Evolutionary conservation across 2,113 vertebrate genomes (phyloP), one percentile per base, ranked within the genome.

Genomic region (Coracopsis vasa): DNA sequence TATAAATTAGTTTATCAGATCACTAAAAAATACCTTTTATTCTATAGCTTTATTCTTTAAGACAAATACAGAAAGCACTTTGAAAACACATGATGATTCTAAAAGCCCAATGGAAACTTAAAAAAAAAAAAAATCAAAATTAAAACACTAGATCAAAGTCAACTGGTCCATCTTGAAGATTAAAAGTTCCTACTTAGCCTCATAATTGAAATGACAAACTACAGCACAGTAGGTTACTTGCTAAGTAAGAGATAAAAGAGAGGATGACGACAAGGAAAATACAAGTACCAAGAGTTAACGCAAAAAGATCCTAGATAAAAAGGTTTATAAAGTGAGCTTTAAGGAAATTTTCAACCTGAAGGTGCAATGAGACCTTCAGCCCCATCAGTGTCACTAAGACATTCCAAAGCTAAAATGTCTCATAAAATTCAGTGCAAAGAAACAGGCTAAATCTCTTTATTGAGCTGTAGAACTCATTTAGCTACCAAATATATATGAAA

Each of bases 101-200:
- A 61, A 87, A 87, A 90, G 61, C 11, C 37, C 3, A 62, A 29
- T 5, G 28, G 11, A 74, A 61, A 31, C n/a, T 41, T 60, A 41
- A 89, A 92, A 81, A 47, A 41, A 89, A 92, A 81, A 47, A 86
- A 65, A 39, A 69, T 45, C 15, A 54, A 81, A 81, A 79, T 71
- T 73, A 74, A 74, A 94, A 48, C 37, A 85, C 28, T 37, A 79
- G 70, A 95, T 94, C 74, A 94, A 95, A 93, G 88, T 48, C 81
- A 81, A n/a, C 37, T 23, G n/a, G 47, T 73, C 37, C 0, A 1
- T 66, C 73, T 64, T 79, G 70, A 92, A 93, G 88, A 93, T 92
- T 47, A 95, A 79, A 92, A 37, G 28, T 74, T 85, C 23, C 66
- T 41, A 33, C 65, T 92, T 90, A 90, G 87, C 70, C 82, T 79